Percentiles rank a stretch among this genome's conserved stretches.
Evolutionary conservation across 2,797 vertebrate species (phyloP).

Genomic region (Microctenopoma steveboyesi): DNA sequence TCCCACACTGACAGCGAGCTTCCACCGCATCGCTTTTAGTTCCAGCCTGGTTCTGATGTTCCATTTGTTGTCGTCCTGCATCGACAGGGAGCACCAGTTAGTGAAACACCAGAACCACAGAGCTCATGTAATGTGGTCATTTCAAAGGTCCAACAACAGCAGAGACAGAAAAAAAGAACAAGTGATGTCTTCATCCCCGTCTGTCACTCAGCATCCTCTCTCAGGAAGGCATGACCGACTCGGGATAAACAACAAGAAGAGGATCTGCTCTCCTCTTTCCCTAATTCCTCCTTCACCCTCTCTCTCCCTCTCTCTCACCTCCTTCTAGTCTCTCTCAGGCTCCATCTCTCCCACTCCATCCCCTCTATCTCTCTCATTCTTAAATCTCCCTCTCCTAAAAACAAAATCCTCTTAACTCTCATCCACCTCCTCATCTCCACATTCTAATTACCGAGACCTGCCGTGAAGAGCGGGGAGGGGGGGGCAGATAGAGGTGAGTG

Average conservation of each 20-base stretch:
- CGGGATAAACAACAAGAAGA: conserved; percentile 59
- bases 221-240: conserved; percentile 37
- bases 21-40: too few relatives aligned
- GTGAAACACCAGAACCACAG: too few relatives aligned
- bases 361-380: conserved; percentile 48
- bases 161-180: conserved; percentile 12
- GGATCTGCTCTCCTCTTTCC: conserved; percentile 47
- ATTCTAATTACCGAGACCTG: conserved; percentile 75
- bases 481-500: conserved; percentile 20
- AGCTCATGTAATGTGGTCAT: not conserved
- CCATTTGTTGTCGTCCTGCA: too few relatives aligned
- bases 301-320: conserved; percentile 4
- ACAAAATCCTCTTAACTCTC: conserved; percentile 76
- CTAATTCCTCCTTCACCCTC: conserved; percentile 48
- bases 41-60: too few relatives aligned
- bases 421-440: conserved; percentile 70
- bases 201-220: conserved; percentile 60
- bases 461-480: conserved; percentile 47
- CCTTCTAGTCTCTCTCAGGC: conserved; percentile 27
- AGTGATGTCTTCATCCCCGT: conserved; percentile 30
- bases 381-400: conserved; percentile 69
- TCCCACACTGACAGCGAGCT: too few relatives aligned
- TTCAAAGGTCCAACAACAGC: conserved; percentile 41
- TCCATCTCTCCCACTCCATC: conserved; percentile 39
- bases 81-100: too few relatives aligned